Conservation (phyloP, 2,113 vertebrate species). For the Nematolebias whitei region DNA sequence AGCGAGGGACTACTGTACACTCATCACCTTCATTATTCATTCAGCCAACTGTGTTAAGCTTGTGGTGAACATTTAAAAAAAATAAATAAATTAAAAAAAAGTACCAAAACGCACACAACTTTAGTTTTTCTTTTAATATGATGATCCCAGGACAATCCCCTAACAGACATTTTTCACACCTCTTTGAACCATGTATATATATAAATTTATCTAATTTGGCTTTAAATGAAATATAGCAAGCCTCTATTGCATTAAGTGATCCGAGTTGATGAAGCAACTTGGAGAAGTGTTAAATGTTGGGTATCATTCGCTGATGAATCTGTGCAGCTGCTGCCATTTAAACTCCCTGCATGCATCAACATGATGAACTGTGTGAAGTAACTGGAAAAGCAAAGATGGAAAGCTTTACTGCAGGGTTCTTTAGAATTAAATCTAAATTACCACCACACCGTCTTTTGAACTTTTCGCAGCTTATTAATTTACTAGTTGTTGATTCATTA, state of each 20-base stretch:
- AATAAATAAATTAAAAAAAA: too few species aligned
- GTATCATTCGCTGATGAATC: not conserved
- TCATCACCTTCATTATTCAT: too few species aligned
- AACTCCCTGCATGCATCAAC: not conserved
- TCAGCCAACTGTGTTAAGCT: too few species aligned
- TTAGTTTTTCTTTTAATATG: not conserved
- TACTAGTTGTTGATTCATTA: not conserved
- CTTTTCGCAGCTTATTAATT: not conserved
- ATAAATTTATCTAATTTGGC: not conserved
- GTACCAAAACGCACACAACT: too few species aligned
- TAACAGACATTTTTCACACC: too few species aligned
- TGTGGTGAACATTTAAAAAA: too few species aligned
- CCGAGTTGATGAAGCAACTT: not conserved
- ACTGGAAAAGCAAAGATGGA: not conserved
- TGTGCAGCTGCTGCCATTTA: not conserved
- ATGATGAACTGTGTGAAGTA: not conserved
- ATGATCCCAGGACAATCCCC: not conserved
- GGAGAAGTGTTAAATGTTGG: not conserved
- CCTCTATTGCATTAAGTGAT: not conserved
- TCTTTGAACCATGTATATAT: too few species aligned
- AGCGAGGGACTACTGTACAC: too few species aligned
- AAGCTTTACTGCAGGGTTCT: not conserved
- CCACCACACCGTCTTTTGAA: not conserved
- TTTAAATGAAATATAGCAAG: not conserved
- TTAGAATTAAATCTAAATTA: not conserved